Evolutionary conservation across 2,113 vertebrate genomes (phyloP), one percentile per base, ranked within the genome.

Genomic region (Falco punctatus): DNA sequence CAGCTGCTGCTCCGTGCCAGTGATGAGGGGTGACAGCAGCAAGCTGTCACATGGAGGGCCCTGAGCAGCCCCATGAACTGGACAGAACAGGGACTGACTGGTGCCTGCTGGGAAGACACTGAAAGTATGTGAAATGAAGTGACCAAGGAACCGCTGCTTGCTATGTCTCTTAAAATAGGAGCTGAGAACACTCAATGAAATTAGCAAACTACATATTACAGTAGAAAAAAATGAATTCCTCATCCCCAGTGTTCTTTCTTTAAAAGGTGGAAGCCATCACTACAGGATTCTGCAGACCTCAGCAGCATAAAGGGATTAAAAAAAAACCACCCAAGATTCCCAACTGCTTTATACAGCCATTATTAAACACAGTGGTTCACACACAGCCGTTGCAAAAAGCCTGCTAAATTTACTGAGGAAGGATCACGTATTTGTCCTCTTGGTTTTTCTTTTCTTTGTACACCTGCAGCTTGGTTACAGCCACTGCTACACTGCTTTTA

Each of bases 31-130:
- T 30, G 72, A 38, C 67, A 15, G 10, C 10, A 55, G 57, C 57
- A 35, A 57, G 42, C 42, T 42, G 32, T 33, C 30, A 7, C 0
- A 0, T 10, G 9, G 62, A 58, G 22, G 27, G 1, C 22, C 54
- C 35, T 13, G 65, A 42, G 40, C 75, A 46, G 40, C 52, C 4
- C 24, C 0, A 2, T 2, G 1, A 4, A 2, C 0, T 4, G 81
- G 28, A 42, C 54, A 28, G 22, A 19, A 2, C 15, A 24, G 23
- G 33, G 61, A 15, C 18, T 6, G 11, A 28, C 2, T 9, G 38
- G 33, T 48, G 11, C 32, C 55, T 44, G 12, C 28, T 17, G 62
- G 16, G 28, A 26, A 65, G 18, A 26, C 12, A 9, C 1, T 17
- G n/a, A 71, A 54, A 55, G 30, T 1, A 5, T 35, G 19, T 26